Conservation (phyloP, 2,797 vertebrate genomes). For the Remorina albescens region DNA sequence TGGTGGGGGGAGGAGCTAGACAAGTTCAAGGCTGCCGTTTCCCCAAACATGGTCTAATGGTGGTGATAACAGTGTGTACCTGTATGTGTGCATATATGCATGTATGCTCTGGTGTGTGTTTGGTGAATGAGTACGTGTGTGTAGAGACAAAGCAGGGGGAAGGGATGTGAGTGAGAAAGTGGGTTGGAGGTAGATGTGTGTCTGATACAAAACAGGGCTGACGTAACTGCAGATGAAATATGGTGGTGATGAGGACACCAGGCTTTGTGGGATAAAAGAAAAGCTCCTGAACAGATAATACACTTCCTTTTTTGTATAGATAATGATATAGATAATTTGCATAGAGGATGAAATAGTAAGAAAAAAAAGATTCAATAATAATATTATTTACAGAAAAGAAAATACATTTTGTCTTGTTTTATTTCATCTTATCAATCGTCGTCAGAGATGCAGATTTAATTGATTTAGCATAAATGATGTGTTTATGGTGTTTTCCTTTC, state of each 20-base stretch:
- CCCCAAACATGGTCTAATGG: constrained; percentile 56
- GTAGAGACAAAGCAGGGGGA: constrained; percentile 70
- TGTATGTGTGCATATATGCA: constrained; percentile 32
- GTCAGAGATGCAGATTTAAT: not conserved
- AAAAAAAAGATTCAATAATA: not conserved
- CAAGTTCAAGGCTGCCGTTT: constrained; percentile 83
- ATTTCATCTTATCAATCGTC: not conserved
- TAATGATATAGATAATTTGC: too few species aligned
- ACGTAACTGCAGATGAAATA: constrained; percentile 60
- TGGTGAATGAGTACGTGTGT: constrained; percentile 38
- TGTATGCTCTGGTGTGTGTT: constrained; percentile 23
- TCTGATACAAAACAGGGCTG: constrained; percentile 64
- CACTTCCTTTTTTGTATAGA: constrained; percentile 6
- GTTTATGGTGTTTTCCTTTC: too few species aligned
- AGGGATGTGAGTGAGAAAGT: constrained; percentile 53
- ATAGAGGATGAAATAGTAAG: not conserved
- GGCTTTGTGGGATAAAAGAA: constrained; percentile 48
- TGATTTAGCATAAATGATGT: not conserved
- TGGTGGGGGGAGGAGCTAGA: constrained; percentile 73
- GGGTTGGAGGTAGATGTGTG: constrained; percentile 47
- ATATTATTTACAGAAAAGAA: not conserved
- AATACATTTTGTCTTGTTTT: not conserved
- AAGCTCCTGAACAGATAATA: constrained; percentile 37
- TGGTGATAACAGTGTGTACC: constrained; percentile 36
- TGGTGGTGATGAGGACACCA: constrained; percentile 48